phyloP scores from a whole-genome alignment of 1,140 invertebrate genomes.

The Papilio xuthus region DNA sequence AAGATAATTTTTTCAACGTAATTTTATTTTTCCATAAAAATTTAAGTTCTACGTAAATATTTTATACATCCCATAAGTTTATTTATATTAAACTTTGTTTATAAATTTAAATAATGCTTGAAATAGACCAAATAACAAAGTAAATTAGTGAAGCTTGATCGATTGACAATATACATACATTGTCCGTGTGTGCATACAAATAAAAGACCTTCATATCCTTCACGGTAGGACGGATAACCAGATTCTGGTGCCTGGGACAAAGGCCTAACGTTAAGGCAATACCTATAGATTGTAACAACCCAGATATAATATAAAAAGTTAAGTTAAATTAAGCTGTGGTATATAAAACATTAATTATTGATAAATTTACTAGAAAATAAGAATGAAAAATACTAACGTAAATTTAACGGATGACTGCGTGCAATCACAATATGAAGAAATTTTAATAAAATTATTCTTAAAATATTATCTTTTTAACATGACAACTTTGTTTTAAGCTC shows the following conservation, averaged over 20 bases:
- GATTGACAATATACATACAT: neutral
- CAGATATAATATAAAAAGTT: neutral
- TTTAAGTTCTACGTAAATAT: neutral
- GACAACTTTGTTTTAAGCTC: too few species aligned
- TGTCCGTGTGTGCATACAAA: conserved; percentile 1
- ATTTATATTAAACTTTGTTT: neutral
- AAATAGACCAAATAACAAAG: neutral
- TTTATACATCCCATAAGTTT: neutral
- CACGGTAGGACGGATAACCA: conserved; percentile 30
- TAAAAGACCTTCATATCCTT: conserved; percentile 31
- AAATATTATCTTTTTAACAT: too few species aligned
- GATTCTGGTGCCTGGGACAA: conserved; percentile 32
- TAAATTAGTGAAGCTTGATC: neutral
- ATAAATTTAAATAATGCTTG: neutral
- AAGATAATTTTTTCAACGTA: neutral
- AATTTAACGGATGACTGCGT: too few species aligned
- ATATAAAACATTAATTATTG: too few species aligned
- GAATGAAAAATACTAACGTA: too few species aligned
- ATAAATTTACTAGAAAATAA: too few species aligned
- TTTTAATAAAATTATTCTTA: too few species aligned
- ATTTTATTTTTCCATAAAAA: neutral
- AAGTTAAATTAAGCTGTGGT: too few species aligned
- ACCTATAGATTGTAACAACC: too few species aligned
- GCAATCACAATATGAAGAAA: too few species aligned
- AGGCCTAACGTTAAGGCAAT: conserved; percentile 8